Base-by-base conservation (phyloP, 2,113 vertebrate species). In the Pipa parva region DNA sequence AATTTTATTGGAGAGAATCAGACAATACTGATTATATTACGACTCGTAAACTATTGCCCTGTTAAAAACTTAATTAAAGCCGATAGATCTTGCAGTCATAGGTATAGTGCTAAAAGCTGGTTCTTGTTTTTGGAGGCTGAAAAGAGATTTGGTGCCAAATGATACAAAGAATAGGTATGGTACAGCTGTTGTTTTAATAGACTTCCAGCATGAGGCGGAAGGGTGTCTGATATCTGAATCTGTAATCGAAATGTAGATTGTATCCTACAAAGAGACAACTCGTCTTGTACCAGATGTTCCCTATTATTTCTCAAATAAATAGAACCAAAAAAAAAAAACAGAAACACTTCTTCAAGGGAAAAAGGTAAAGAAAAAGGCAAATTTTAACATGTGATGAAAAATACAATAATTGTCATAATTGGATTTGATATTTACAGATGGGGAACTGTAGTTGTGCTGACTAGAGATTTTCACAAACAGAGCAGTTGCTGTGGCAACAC, bases 1-100 rank as follows among this genome's bases (percentile, higher is more conserved):
- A 70, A 22, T 70, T 70, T 70, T 70, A 70, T 15, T 49, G 48
- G 48, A 60, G 66, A 61, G 66, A 70, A 70, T 61, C 57, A 52
- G 49, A 52, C 48, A 22, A 27, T 25, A 46, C 55, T 39, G 58
- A 70, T 70, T 61, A 61, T 70, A 61, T 52, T 70, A 70, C 29
- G 49, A 28, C 49, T 61, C 66, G 61, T 70, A 70, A 70, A 70
- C 66, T 70, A 70, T 70, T 61, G 66, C 66, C 66, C 58, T 61
- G 58, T 70, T 57, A 57, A 70, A 70, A 70, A 61, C 66, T 70
- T 70, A 70, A 70, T 70, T 70, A 70, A 70, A 70, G 54, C 57
- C 58, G 61, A 70, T 58, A 70, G 66, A 70, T 70, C 66, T 70
- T 70, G 49, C 26, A 61, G 66, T 54, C 66, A 54, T 61, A 49